phyloP scores from a whole-genome alignment of 2,888 invertebrate species.

The Cylloceria caligata region DNA sequence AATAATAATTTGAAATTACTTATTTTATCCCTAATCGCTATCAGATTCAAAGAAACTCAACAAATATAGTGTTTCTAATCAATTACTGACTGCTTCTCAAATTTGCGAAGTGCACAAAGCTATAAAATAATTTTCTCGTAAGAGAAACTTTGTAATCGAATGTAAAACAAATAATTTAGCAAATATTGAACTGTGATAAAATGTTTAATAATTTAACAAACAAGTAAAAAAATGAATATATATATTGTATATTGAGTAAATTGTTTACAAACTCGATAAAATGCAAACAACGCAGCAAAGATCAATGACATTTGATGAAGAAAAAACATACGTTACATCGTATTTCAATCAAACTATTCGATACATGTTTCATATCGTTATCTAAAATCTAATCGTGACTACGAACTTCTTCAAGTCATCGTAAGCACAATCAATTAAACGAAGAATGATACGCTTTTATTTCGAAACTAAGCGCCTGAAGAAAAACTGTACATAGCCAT shows the following conservation, averaged over 20 bases:
- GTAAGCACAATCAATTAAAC: neutral
- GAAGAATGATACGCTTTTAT: neutral
- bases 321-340: neutral
- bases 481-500: neutral
- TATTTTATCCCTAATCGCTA: neutral
- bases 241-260: no score
- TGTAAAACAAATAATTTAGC: neutral
- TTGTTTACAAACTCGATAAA: no score
- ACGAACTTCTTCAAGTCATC: neutral
- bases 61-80: neutral
- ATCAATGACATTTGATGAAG: neutral
- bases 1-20: neutral
- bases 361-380: neutral
- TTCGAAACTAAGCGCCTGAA: neutral
- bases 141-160: neutral
- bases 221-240: neutral
- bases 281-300: no score
- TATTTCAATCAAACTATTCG: neutral
- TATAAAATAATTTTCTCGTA: neutral
- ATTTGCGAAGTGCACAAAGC: neutral
- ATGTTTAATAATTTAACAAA: neutral
- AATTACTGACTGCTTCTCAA: neutral
- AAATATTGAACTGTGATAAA: neutral
- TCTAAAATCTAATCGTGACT: neutral
- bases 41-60: neutral